These are phyloP conservation scores for Megalonaias nervosa DNA, from an alignment of 1,140 invertebrate species.

Conservation along the genomic window DNA sequence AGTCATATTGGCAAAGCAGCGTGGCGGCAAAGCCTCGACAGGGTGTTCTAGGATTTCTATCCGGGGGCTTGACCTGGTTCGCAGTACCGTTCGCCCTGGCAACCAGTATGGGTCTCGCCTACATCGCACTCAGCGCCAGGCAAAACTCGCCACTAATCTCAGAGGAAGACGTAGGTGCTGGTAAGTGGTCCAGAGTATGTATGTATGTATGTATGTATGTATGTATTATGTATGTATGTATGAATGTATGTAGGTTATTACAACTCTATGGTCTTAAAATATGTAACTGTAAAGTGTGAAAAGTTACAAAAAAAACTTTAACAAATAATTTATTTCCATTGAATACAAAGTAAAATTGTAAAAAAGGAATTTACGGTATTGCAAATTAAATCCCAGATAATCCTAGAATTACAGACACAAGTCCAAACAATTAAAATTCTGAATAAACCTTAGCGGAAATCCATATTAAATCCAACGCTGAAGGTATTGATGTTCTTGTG, in stretches of 20 bases:
- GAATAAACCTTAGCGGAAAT: no score
- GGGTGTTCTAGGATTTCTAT: slow-evolving; percentile 69
- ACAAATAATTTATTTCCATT: background rate
- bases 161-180: slow-evolving; percentile 56
- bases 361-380: no score
- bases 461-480: no score
- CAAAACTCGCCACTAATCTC: slow-evolving; percentile 55
- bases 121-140: slow-evolving; percentile 60
- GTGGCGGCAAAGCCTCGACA: slow-evolving; percentile 69
- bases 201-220: background rate
- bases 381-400: no score
- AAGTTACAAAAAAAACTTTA: background rate
- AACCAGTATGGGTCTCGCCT: slow-evolving; percentile 70
- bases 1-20: slow-evolving; percentile 71
- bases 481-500: no score
- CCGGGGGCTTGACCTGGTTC: slow-evolving; percentile 71
- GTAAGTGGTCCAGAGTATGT: slow-evolving; percentile 40
- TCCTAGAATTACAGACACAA: no score
- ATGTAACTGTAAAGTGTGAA: no score
- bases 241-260: no score
- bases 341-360: no score
- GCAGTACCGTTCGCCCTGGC: slow-evolving; percentile 71
- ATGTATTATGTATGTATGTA: no score
- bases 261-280: no score
- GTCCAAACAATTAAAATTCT: no score